These are phyloP conservation scores for Hirtodrosophila trivittata DNA, from an alignment of 2,888 invertebrate genomes.

Conservation along the genomic window DNA sequence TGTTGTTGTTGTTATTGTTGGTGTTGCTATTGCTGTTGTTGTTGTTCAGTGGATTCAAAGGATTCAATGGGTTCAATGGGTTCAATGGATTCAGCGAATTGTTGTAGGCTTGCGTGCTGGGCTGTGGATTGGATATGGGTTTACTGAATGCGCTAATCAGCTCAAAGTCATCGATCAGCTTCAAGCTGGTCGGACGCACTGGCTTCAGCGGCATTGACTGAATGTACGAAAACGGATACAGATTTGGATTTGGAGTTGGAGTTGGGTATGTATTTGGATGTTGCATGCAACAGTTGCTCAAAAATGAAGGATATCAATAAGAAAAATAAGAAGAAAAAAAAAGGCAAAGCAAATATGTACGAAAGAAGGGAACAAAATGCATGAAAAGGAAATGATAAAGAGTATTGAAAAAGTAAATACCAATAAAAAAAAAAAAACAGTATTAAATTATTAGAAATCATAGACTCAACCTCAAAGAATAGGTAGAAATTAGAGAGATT, in stretches of 20 bases:
- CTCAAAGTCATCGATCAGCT: slow-evolving; percentile 56
- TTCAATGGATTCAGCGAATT: slow-evolving; percentile 17
- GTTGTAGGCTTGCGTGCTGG: slow-evolving; percentile 35
- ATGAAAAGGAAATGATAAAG: slow-evolving; percentile 44
- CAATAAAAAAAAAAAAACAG: slow-evolving; percentile 35
- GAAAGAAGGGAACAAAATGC: slow-evolving; percentile 46
- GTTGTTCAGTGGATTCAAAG: slow-evolving; percentile 6
- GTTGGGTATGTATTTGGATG: slow-evolving; percentile 11
- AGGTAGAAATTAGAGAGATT: neutral
- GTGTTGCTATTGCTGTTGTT: slow-evolving; percentile 37
- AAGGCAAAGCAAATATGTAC: slow-evolving; percentile 20
- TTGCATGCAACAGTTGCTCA: slow-evolving; percentile 65
- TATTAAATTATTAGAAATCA: slow-evolving; percentile 45
- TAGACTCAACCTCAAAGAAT: slow-evolving; percentile 31
- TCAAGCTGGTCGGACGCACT: slow-evolving; percentile 70
- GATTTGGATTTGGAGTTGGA: slow-evolving; percentile 15
- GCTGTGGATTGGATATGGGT: slow-evolving; percentile 58
- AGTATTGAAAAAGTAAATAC: slow-evolving; percentile 31
- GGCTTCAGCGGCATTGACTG: slow-evolving; percentile 32
- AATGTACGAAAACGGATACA: neutral
- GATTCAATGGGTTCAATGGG: neutral
- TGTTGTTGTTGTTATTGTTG: slow-evolving; percentile 31
- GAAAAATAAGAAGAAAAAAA: slow-evolving; percentile 9
- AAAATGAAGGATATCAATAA: slow-evolving; percentile 27
- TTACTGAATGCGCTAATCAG: slow-evolving; percentile 59